Base-by-base conservation (phyloP, 1,140 invertebrate genomes). In the Magallana angulata region DNA sequence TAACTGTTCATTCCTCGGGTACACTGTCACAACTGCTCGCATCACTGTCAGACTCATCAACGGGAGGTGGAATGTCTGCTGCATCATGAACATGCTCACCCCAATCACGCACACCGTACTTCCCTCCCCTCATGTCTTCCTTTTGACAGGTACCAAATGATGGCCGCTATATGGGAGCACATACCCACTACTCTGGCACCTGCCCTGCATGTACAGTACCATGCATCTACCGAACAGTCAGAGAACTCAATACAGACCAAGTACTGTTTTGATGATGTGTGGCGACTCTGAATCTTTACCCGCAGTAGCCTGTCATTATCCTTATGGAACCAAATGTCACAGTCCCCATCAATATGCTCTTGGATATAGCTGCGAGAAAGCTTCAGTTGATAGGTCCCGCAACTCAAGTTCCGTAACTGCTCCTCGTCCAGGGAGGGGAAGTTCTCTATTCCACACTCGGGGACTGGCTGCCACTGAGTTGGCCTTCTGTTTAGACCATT, bases 121-220 rank as follows among this genome's bases (percentile, higher is more conserved):
- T 7, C 16, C 3, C 7, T 58, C 7, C 48, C 48, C 62, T 36
- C 5, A 58, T 87, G 30, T 80, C 83, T 57, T 9, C 18, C 62
- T 80, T 18, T 7, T 30, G 82, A 60, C 14, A 87, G 64, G 12
- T 76, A 87, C 68, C 87, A 84, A 11, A 87, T 8, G 9, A 87
- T 62, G 12, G 82, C 82, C 24, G 87, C 82, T 14, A 87, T 56
- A 87, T 87, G 87, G 1, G 87, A 56, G 62, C 87, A 87, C 24
- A 84, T 80, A 48, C 87, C 87, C 9, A 87, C 82, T 16, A 87
- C 82, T 7, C 87, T 59, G 6, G 62, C 30, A 9, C 87, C 87
- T 36, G 87, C 87, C 16, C 87, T 56, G 80, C 87, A 87, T 60
- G 30, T 87, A 48, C 87, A 87, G 36, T 87, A 87, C 87, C 87